phyloP scores from a whole-genome alignment of 2,797 vertebrate genomes.

The Strix occidentalis region DNA sequence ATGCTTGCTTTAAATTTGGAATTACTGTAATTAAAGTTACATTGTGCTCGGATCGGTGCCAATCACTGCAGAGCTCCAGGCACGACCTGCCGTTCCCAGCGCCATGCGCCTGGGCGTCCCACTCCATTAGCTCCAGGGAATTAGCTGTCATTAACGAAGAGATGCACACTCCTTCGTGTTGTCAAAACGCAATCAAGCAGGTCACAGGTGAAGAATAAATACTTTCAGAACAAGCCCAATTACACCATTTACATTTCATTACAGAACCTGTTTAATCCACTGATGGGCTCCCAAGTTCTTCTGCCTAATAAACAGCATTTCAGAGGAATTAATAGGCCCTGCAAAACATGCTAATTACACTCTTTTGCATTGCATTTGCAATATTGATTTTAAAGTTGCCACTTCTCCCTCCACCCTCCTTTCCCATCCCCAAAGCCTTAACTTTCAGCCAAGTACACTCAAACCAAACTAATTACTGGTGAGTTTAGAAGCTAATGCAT shows the following conservation, averaged over 20 bases:
- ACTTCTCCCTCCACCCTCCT: background rate
- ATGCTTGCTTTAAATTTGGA: conserved; percentile 67
- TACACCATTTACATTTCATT: conserved; percentile 79
- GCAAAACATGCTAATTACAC: conserved; percentile 69
- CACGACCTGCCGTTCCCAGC: conserved; percentile 56
- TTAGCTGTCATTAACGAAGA: conserved; percentile 74
- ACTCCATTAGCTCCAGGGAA: conserved; percentile 76
- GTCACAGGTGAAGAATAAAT: conserved; percentile 79
- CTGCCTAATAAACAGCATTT: conserved; percentile 70
- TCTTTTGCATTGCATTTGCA: conserved; percentile 64
- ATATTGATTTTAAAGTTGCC: conserved; percentile 62
- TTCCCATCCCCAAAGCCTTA: background rate
- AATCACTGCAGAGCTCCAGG: conserved; percentile 69
- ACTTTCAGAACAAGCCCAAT: conserved; percentile 78
- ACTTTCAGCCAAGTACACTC: conserved; percentile 32
- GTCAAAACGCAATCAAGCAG: conserved; percentile 77
- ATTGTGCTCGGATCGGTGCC: conserved; percentile 73
- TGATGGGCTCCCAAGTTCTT: conserved; percentile 68
- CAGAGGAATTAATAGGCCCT: conserved; percentile 68
- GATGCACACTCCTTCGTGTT: conserved; percentile 74
- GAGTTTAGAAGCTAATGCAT: conserved; percentile 32
- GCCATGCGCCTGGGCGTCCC: conserved; percentile 55
- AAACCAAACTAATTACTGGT: conserved; percentile 34
- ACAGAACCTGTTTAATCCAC: conserved; percentile 72
- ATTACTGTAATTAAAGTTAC: conserved; percentile 76